These are phyloP conservation scores for Odontophorus gujanensis DNA, from an alignment of 2,113 vertebrate species.

Conservation along the genomic window DNA sequence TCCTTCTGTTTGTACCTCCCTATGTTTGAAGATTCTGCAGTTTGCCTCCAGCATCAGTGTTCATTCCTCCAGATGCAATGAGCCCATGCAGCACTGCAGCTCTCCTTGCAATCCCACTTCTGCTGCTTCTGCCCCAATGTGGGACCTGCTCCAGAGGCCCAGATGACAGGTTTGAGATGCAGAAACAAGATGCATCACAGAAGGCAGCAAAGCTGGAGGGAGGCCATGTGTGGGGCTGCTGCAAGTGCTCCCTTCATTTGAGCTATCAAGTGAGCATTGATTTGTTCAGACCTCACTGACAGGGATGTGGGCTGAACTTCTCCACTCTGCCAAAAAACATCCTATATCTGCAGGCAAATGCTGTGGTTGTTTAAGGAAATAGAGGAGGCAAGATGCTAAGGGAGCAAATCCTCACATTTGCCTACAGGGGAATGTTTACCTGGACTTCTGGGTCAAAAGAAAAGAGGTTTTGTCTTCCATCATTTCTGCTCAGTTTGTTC, in stretches of 20 bases:
- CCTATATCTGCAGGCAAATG: rapidly evolving
- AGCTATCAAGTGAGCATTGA: neutral
- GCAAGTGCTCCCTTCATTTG: neutral
- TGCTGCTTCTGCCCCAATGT: neutral
- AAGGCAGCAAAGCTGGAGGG: neutral
- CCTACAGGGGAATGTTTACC: constrained; percentile 74
- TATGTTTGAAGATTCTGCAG: neutral
- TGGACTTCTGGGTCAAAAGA: constrained; percentile 94
- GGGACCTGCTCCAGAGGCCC: neutral
- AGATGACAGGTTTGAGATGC: neutral
- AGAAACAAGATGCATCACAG: neutral
- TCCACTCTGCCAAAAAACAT: neutral
- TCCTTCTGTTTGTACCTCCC: neutral
- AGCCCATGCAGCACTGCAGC: rapidly evolving
- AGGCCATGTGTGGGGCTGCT: neutral
- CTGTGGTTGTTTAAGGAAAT: neutral
- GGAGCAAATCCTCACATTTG: neutral
- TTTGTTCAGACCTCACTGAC: neutral
- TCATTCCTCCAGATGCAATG: neutral
- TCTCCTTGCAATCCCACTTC: neutral
- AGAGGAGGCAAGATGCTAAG: neutral
- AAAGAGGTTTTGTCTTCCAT: constrained; percentile 93
- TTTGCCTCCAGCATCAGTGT: neutral
- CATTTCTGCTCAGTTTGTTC: constrained; percentile 94
- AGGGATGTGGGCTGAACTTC: neutral